Percentiles rank a stretch among this genome's conserved stretches.
These are phyloP conservation scores for Acronicta leporina DNA, from an alignment of 2,888 invertebrate genomes.

Conservation along the genomic window DNA sequence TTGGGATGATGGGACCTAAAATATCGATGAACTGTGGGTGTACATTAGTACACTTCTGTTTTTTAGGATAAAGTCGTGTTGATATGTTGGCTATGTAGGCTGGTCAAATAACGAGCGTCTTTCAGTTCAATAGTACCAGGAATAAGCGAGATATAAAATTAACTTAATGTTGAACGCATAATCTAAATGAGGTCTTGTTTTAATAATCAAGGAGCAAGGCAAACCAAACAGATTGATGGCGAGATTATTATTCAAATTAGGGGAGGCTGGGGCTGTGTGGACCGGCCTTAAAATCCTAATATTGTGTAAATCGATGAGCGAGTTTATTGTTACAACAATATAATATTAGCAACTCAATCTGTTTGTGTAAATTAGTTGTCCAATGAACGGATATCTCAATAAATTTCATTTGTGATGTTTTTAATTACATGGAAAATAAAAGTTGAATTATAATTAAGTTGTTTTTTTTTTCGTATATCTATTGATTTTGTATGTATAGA, in stretches of 20 bases:
- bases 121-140: constrained; percentile 24
- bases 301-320: constrained; percentile 51
- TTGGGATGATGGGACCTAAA: too few species aligned
- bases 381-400: constrained; percentile 1
- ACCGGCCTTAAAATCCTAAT: constrained; percentile 47
- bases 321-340: constrained; percentile 54
- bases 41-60: too few species aligned
- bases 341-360: constrained; percentile 42
- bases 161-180: constrained; percentile 56
- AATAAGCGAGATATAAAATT: constrained; percentile 47
- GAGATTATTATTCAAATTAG: constrained; percentile 75
- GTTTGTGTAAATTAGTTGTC: constrained; percentile 40
- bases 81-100: too few species aligned
- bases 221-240: constrained; percentile 70
- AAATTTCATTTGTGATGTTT: constrained; percentile 9
- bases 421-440: not conserved
- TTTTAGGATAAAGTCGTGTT: too few species aligned
- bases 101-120: constrained; percentile 5
- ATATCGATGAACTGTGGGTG: too few species aligned
- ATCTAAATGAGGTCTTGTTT: constrained; percentile 71
- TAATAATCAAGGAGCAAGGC: constrained; percentile 69
- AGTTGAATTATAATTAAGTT: too few species aligned
- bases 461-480: too few species aligned
- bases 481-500: too few species aligned
- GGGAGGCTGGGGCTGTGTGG: constrained; percentile 58